Conservation (phyloP, 2,888 invertebrate species). For the Platerodrilus igneus region DNA sequence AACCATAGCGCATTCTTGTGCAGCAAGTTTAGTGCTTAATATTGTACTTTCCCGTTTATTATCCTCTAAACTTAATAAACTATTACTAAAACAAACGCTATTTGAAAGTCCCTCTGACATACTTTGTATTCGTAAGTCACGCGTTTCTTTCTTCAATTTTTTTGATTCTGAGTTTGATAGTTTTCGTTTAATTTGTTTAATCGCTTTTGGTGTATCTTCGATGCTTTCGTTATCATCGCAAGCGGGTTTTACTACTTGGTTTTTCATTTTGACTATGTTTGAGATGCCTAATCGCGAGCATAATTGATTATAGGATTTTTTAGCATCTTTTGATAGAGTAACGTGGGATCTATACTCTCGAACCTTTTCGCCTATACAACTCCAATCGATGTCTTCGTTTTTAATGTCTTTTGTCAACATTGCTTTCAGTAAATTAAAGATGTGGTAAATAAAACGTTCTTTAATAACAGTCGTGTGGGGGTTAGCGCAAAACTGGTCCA, state of each 20-base stretch:
- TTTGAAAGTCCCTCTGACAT: conserved; percentile 47
- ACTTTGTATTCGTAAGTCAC: conserved; percentile 45
- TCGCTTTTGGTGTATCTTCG: conserved; percentile 20
- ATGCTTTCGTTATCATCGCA: conserved; percentile 29
- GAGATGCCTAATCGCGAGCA: conserved; percentile 46
- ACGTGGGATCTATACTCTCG: conserved; percentile 42
- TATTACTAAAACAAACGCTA: too few species aligned
- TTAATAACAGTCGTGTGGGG: conserved; percentile 47
- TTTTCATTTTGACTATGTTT: conserved; percentile 38
- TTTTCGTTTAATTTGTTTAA: conserved; percentile 30
- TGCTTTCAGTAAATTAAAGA: conserved; percentile 54
- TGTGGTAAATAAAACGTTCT: conserved; percentile 54
- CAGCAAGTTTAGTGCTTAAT: too few species aligned
- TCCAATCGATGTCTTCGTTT: conserved; percentile 46
- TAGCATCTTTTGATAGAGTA: conserved; percentile 47
- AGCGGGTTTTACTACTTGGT: conserved; percentile 30
- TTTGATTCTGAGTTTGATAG: conserved; percentile 39
- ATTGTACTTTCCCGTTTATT: too few species aligned
- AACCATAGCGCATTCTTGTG: too few species aligned
- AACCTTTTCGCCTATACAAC: conserved; percentile 41
- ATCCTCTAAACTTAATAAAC: too few species aligned
- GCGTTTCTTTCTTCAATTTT: conserved; percentile 51
- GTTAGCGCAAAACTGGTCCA: conserved; percentile 42
- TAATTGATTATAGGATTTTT: conserved; percentile 48
- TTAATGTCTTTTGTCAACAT: conserved; percentile 48